Percentiles rank a stretch among this genome's conserved stretches.
Conservation (phyloP, 2,113 vertebrate genomes). For the Zosterops borbonicus region DNA sequence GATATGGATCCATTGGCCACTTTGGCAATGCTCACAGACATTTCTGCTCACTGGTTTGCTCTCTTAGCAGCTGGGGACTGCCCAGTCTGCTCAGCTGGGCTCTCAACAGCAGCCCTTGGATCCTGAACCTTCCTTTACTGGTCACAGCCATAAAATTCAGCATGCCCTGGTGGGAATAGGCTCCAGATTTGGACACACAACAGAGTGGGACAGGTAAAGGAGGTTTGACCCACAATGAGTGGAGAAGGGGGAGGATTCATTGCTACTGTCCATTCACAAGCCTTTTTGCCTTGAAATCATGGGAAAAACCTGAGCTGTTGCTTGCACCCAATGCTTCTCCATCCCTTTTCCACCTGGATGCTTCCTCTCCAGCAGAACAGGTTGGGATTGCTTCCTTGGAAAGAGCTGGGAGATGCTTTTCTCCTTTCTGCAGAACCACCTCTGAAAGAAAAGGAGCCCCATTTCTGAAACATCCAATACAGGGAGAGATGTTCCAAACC, state of each 20-base stretch:
- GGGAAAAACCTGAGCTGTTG: not conserved
- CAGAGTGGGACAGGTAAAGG: not conserved
- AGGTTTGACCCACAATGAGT: not conserved
- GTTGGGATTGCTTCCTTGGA: not conserved
- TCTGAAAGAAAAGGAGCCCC: not conserved
- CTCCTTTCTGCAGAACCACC: not conserved
- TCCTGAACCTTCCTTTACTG: not conserved
- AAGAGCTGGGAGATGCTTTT: not conserved
- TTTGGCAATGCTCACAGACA: not conserved
- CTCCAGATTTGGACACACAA: not conserved
- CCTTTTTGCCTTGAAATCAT: not conserved
- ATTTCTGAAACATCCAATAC: not conserved
- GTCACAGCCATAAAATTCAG: not conserved
- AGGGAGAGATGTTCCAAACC: not conserved
- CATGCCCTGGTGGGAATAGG: not conserved
- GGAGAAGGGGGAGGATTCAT: not conserved
- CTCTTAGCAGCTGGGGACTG: not conserved
- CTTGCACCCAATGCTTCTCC: not conserved
- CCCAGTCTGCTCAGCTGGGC: not conserved
- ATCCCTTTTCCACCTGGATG: not conserved
- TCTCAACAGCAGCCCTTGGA: not conserved
- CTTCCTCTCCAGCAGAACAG: not conserved
- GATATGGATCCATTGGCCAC: not conserved
- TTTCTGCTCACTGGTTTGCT: not conserved
- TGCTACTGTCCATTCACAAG: not conserved